Conservation (phyloP, 1,140 invertebrate genomes). For the Pteromalus puparum region DNA sequence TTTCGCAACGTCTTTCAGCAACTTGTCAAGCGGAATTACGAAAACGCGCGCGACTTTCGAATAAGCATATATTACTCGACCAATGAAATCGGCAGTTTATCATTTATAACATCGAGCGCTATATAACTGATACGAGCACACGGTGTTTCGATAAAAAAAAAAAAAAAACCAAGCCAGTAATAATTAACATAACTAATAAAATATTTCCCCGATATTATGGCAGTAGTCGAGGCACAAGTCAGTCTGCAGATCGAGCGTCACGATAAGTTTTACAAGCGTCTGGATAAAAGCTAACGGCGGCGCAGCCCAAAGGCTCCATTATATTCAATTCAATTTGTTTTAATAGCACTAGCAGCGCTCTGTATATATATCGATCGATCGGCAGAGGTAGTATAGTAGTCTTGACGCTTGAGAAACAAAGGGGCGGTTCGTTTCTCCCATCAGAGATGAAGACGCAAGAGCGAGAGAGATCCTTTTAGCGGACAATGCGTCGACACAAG, state of each 20-base stretch:
- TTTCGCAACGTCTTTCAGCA: not conserved
- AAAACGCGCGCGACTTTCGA: not conserved
- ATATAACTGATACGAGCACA: no score
- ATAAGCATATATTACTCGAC: no score
- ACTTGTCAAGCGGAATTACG: not conserved
- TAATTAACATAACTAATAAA: not conserved
- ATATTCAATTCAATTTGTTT: constrained; percentile 70
- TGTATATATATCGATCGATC: constrained; percentile 60
- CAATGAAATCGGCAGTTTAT: no score
- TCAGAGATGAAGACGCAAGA: not conserved
- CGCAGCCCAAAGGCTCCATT: constrained; percentile 55
- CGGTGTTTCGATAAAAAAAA: not conserved
- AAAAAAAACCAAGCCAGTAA: not conserved
- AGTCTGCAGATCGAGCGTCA: not conserved
- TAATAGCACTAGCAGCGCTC: constrained; percentile 48
- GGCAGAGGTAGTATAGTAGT: constrained; percentile 56
- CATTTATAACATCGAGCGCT: no score
- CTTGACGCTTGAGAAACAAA: constrained; percentile 60
- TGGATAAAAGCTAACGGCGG: not conserved
- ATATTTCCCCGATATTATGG: not conserved
- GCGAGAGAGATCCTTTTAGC: constrained; percentile 61
- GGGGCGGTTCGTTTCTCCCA: constrained; percentile 55
- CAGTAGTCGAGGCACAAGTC: not conserved
- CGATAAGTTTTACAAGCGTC: not conserved
- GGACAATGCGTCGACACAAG: constrained; percentile 56